Evolutionary conservation across 1,140 invertebrate species (phyloP).

Genomic region (Papilio machaon): DNA sequence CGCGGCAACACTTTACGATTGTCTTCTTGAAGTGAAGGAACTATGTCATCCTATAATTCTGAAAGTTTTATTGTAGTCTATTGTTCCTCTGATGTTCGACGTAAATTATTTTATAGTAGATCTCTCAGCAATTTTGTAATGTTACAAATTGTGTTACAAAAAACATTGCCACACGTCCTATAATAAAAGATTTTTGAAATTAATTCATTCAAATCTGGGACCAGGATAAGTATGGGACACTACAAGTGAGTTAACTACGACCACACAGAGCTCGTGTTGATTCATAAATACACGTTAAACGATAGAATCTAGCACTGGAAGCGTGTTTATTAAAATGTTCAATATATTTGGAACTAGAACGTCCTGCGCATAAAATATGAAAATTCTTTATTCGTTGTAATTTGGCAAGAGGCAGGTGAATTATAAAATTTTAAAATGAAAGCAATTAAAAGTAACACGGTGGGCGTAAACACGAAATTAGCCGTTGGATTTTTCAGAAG

Average conservation of each 20-base stretch:
- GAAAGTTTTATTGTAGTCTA: constrained; percentile 33
- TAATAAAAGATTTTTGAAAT: background rate
- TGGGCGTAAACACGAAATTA: constrained; percentile 28
- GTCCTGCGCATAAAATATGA: background rate
- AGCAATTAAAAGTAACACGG: constrained; percentile 31
- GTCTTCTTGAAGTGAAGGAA: constrained; percentile 45
- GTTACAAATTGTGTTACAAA: background rate
- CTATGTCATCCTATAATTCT: constrained; percentile 37
- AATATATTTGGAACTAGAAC: background rate
- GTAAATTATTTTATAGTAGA: constrained; percentile 9
- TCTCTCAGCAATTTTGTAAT: background rate
- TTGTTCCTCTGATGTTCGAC: constrained; percentile 21
- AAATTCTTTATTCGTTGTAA: background rate
- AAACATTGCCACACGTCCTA: background rate
- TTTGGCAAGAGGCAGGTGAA: constrained; percentile 19
- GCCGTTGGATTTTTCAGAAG: constrained; percentile 34
- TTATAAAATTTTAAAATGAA: constrained; percentile 25
- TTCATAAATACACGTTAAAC: no score
- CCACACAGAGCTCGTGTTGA: no score
- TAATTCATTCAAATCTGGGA: background rate
- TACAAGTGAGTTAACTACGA: background rate
- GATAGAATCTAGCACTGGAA: no score
- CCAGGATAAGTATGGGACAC: background rate
- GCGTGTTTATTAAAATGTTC: no score
- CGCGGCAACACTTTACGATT: constrained; percentile 53